Conservation (phyloP, 2,797 vertebrate genomes). For the Scleropages formosus region DNA sequence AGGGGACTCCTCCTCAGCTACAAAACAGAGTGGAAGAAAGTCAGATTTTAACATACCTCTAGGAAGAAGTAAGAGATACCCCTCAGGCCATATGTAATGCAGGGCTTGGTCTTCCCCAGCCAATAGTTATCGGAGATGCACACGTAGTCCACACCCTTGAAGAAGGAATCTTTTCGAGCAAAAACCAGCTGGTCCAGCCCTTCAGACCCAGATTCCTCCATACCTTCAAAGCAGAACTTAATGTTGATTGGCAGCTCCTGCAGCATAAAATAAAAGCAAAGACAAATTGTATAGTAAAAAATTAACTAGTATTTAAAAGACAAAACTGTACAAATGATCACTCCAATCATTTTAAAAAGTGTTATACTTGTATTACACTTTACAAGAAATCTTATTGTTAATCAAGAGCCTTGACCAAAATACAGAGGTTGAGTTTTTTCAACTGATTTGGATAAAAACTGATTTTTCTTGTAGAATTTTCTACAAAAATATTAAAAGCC, state of each 20-base stretch:
- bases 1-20: no score
- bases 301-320: not conserved
- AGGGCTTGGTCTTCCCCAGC: slow-evolving; percentile 94
- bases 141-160: slow-evolving; percentile 89
- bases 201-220: slow-evolving; percentile 97
- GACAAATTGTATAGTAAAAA: no score
- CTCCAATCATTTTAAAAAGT: no score
- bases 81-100: slow-evolving; percentile 92
- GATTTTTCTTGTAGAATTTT: no score
- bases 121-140: slow-evolving; percentile 99
- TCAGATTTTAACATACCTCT: slow-evolving; percentile 62
- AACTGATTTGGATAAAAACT: no score
- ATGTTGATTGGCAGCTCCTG: slow-evolving; percentile 94
- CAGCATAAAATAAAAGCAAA: slow-evolving; percentile 2
- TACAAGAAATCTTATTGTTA: no score
- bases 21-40: no score
- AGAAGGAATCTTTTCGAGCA: slow-evolving; percentile 79
- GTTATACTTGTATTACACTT: no score
- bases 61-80: slow-evolving; percentile 92
- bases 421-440: no score
- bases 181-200: slow-evolving; percentile 89
- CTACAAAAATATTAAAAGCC: no score
- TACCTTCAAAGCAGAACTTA: slow-evolving; percentile 95
- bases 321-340: not conserved
- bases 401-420: no score